A percentile compares a stretch with the other conserved stretches of the same genome.
Conservation (phyloP, 2,113 vertebrate species). For the Bufo gargarizans region DNA sequence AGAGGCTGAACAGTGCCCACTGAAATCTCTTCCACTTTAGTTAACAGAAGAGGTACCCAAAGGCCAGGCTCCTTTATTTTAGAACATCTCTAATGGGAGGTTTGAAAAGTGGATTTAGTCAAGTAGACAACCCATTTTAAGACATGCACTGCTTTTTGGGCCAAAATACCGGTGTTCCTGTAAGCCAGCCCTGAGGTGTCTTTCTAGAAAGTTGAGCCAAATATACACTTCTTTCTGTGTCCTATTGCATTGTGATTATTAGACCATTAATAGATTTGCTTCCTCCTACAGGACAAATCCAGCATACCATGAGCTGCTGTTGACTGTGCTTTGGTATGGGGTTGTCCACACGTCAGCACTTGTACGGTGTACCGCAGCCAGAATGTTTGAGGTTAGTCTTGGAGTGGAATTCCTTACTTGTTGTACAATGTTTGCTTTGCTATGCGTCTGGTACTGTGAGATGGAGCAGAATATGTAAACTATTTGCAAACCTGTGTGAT, state of each 20-base stretch:
- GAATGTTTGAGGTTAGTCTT: constrained; percentile 95
- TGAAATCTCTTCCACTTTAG: too few species aligned
- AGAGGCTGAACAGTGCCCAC: too few species aligned
- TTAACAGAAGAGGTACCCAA: too few species aligned
- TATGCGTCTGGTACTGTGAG: constrained; percentile 68
- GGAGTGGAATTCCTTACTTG: not conserved
- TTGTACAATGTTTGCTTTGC: constrained; percentile 32
- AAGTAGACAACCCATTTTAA: too few species aligned
- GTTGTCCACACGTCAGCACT: constrained; percentile 98
- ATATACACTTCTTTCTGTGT: not conserved
- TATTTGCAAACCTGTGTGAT: not conserved
- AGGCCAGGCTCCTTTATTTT: too few species aligned
- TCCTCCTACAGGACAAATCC: constrained; percentile 88
- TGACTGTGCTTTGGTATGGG: constrained; percentile 97
- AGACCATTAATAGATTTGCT: not conserved
- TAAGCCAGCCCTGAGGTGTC: too few species aligned
- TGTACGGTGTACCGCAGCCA: constrained; percentile 93
- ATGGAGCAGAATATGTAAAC: constrained; percentile 69
- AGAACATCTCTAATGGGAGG: too few species aligned
- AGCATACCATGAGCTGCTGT: constrained; percentile 91
- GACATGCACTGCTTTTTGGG: too few species aligned
- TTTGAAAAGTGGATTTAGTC: too few species aligned
- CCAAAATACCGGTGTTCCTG: too few species aligned
- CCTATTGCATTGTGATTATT: not conserved
- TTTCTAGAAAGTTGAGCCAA: too few species aligned